These are phyloP conservation scores for Magallana angulata DNA, from an alignment of 1,140 invertebrate species.

Conservation along the genomic window DNA sequence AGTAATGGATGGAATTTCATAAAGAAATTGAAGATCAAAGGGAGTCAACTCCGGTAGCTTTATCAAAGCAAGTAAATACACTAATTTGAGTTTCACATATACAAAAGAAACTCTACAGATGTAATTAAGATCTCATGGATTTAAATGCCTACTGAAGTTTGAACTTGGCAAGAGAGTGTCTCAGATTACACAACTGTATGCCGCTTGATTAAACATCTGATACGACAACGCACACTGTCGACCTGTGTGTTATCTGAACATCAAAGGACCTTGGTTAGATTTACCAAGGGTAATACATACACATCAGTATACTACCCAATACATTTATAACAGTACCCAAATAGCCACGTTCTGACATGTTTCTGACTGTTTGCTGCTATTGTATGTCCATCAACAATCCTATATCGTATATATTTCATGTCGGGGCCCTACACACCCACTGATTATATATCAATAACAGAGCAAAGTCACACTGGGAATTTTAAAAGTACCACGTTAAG, in stretches of 20 bases:
- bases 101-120: not conserved
- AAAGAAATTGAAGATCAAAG: not conserved
- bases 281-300: too few relatives aligned
- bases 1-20: not conserved
- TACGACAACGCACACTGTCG: not conserved
- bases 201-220: not conserved
- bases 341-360: too few relatives aligned
- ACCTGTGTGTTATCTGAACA: not conserved
- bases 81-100: too few relatives aligned
- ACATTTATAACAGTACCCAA: too few relatives aligned
- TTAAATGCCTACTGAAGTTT: not conserved
- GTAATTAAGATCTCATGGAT: not conserved
- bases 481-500: too few relatives aligned
- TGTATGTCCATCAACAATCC: too few relatives aligned
- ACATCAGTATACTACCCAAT: too few relatives aligned
- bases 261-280: not conserved
- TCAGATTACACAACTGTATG: conserved; percentile 1
- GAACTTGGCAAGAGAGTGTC: not conserved
- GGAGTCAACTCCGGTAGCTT: not conserved
- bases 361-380: too few relatives aligned
- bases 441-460: too few relatives aligned
- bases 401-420: too few relatives aligned
- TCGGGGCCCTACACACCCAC: too few relatives aligned
- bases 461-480: too few relatives aligned
- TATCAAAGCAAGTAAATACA: not conserved